These are phyloP conservation scores for Nebria brevicollis DNA, from an alignment of 2,888 invertebrate genomes.

Conservation along the genomic window DNA sequence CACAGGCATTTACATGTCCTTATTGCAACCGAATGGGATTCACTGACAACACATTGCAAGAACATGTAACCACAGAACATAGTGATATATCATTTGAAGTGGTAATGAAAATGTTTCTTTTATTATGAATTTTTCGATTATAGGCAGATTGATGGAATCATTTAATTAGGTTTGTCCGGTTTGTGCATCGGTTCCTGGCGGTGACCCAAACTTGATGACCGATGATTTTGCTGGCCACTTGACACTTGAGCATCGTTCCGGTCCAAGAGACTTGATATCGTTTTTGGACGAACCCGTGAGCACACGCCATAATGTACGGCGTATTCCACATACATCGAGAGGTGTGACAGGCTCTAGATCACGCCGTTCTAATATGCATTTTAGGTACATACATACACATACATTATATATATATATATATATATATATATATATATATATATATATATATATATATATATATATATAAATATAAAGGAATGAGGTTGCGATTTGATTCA, in stretches of 20 bases:
- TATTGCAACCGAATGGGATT: constrained; percentile 97
- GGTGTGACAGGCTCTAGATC: constrained; percentile 80
- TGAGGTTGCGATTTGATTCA: too few relatives aligned
- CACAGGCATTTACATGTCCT: constrained; percentile 97
- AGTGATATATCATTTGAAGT: constrained; percentile 92
- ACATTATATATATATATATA: too few relatives aligned
- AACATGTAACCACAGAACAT: constrained; percentile 92
- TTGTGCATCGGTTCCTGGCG: constrained; percentile 95
- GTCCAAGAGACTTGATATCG: constrained; percentile 88
- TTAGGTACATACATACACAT: constrained; percentile 67
- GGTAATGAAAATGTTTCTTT: constrained; percentile 60
- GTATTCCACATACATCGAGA: constrained; percentile 66
- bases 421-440: too few relatives aligned
- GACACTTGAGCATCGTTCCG: constrained; percentile 86
- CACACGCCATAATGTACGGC: constrained; percentile 62
- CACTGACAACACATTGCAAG: constrained; percentile 90
- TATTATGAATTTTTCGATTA: neutral
- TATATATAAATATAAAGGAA: too few relatives aligned
- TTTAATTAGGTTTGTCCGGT: constrained; percentile 89
- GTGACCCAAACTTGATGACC: constrained; percentile 97
- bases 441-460: too few relatives aligned
- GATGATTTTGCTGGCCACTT: constrained; percentile 98
- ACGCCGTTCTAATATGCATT: constrained; percentile 94
- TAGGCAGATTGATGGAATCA: too few relatives aligned
- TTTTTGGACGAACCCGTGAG: constrained; percentile 92